phyloP scores from a whole-genome alignment of 2,113 vertebrate genomes.

The Hirundichthys speculiger region DNA sequence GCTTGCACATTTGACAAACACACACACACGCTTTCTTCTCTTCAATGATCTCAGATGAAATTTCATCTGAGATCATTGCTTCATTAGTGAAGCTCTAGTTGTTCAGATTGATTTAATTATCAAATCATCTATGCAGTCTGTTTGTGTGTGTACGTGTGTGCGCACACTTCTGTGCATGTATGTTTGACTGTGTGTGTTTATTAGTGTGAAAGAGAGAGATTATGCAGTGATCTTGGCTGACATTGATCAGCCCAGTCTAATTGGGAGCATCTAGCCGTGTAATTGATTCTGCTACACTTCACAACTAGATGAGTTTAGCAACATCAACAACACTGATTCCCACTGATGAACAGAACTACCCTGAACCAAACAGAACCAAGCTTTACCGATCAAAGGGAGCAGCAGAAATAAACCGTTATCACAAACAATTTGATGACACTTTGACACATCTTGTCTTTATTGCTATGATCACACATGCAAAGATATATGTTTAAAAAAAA shows the following conservation, averaged over 20 bases:
- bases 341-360: slow-evolving; percentile 52
- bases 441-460: too few species aligned
- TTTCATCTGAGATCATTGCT: slow-evolving; percentile 75
- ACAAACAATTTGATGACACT: too few species aligned
- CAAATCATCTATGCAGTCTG: slow-evolving; percentile 73
- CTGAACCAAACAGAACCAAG: slow-evolving; percentile 30
- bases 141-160: slow-evolving; percentile 25
- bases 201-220: slow-evolving; percentile 55
- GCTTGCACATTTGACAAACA: slow-evolving; percentile 10
- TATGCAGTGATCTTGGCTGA: slow-evolving; percentile 80
- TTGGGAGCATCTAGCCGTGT: slow-evolving; percentile 81
- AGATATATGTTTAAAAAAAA: too few species aligned
- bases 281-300: slow-evolving; percentile 81
- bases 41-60: slow-evolving; percentile 69
- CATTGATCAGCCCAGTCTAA: slow-evolving; percentile 80
- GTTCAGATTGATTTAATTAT: slow-evolving; percentile 81
- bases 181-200: slow-evolving; percentile 15
- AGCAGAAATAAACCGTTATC: too few species aligned
- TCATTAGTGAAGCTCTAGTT: slow-evolving; percentile 79
- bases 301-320: slow-evolving; percentile 77
- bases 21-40: slow-evolving; percentile 38
- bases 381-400: slow-evolving; percentile 5
- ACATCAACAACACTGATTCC: slow-evolving; percentile 75
- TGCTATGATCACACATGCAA: too few species aligned
- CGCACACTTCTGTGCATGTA: slow-evolving; percentile 13